phyloP scores from a whole-genome alignment of 53 echinoderm and acorn worm species.

The Astropecten irregularis region DNA sequence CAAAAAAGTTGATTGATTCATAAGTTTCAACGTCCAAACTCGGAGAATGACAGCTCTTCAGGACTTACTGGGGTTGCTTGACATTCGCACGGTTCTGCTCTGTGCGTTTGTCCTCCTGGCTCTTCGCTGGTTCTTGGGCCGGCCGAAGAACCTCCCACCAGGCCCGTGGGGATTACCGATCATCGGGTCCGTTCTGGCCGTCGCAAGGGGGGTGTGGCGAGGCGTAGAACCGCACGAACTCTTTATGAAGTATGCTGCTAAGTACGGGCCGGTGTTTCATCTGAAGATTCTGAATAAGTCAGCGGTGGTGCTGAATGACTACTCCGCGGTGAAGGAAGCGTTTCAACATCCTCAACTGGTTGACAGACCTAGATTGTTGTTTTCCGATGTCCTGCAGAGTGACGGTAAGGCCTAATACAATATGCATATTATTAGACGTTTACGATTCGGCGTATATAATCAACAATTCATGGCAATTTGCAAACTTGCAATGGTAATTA shows the following conservation, averaged over 20 bases:
- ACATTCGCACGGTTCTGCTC: slow-evolving; percentile 1
- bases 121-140: slow-evolving; percentile 22
- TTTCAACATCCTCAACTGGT: slow-evolving; percentile 26
- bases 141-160: slow-evolving; percentile 38
- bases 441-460: slow-evolving; percentile 19
- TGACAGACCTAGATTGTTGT: neutral
- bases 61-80: neutral
- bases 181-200: slow-evolving; percentile 5
- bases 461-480: slow-evolving; percentile 34
- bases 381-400: neutral
- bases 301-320: slow-evolving; percentile 38
- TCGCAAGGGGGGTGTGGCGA: neutral
- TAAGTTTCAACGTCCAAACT: no score
- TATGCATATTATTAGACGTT: no score
- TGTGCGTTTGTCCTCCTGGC: slow-evolving; percentile 9
- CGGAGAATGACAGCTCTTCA: no score
- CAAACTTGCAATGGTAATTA: no score
- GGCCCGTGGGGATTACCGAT: slow-evolving; percentile 44
- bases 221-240: slow-evolving; percentile 24
- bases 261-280: slow-evolving; percentile 42
- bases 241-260: slow-evolving; percentile 15
- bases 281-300: slow-evolving; percentile 20
- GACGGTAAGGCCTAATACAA: neutral
- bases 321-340: slow-evolving; percentile 47
- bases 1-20: no score